Percentiles rank a stretch among this genome's conserved stretches.
Evolutionary conservation across 2,888 invertebrate genomes (phyloP).

Genomic region (Litoditis marina): DNA sequence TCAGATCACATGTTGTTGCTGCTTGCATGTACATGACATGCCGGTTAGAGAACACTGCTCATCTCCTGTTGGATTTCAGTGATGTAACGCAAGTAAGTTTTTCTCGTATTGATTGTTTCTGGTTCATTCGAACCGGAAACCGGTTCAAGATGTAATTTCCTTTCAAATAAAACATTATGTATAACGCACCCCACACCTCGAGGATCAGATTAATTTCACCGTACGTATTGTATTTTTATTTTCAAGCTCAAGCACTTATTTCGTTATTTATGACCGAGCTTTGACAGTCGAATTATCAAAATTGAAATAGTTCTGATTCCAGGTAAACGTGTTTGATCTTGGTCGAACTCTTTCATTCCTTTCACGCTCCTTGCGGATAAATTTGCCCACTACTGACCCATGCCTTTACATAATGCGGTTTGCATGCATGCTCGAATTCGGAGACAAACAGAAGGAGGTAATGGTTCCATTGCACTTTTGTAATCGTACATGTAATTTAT

Average conservation of each 20-base stretch:
- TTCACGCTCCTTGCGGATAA: constrained; percentile 81
- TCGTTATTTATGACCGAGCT: neutral
- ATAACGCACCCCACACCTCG: no score
- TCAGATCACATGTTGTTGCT: constrained; percentile 78
- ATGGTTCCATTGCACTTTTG: neutral
- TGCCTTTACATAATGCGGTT: constrained; percentile 91
- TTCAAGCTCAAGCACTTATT: neutral
- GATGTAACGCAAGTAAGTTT: constrained; percentile 74
- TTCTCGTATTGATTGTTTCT: no score
- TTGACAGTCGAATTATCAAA: no score
- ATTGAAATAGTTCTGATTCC: no score
- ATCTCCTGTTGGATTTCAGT: constrained; percentile 92
- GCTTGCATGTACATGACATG: constrained; percentile 97
- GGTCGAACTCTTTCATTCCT: constrained; percentile 87
- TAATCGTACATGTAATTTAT: no score
- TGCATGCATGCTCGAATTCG: constrained; percentile 82
- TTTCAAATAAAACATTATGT: no score
- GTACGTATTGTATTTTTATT: constrained; percentile 6
- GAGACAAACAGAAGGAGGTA: constrained; percentile 80
- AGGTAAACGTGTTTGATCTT: constrained; percentile 91
- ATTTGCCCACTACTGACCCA: constrained; percentile 73
- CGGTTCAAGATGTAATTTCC: no score
- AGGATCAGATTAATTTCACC: no score
- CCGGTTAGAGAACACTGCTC: constrained; percentile 86
- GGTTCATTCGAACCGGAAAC: no score